These are phyloP conservation scores for Trachelus tabidus DNA, from an alignment of 2,888 invertebrate species.

Conservation along the genomic window DNA sequence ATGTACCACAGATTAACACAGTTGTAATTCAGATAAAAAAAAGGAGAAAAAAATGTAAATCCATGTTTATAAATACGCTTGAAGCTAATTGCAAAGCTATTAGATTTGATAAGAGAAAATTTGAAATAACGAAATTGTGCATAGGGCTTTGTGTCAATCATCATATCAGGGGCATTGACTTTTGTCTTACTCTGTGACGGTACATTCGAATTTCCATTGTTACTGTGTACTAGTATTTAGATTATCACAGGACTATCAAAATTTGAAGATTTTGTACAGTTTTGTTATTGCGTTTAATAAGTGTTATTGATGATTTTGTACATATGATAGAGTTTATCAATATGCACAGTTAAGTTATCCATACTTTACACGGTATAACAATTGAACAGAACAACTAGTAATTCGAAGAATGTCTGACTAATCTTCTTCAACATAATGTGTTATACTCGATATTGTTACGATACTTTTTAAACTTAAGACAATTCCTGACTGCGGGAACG, in stretches of 20 bases:
- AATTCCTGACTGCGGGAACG: not conserved
- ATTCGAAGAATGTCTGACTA: not conserved
- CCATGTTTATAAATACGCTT: not conserved
- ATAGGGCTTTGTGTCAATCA: not conserved
- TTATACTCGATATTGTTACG: not conserved
- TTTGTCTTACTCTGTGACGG: not conserved
- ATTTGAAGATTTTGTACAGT: not conserved
- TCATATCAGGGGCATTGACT: not conserved
- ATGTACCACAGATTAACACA: not conserved
- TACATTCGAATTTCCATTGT: not conserved
- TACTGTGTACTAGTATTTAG: not conserved
- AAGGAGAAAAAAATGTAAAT: not conserved
- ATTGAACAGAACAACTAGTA: not conserved
- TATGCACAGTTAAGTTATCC: not conserved
- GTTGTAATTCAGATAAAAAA: not conserved
- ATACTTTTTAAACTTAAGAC: not conserved
- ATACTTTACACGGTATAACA: not conserved
- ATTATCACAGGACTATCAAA: not conserved
- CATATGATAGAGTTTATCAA: not conserved
- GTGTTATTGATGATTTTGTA: not conserved
- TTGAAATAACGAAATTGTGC: not conserved
- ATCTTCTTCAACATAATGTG: not conserved
- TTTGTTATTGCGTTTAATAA: not conserved
- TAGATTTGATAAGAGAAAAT: not conserved
- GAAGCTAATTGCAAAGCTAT: not conserved